Conservation (phyloP, 2,888 invertebrate genomes). For the Eudemis profundana region DNA sequence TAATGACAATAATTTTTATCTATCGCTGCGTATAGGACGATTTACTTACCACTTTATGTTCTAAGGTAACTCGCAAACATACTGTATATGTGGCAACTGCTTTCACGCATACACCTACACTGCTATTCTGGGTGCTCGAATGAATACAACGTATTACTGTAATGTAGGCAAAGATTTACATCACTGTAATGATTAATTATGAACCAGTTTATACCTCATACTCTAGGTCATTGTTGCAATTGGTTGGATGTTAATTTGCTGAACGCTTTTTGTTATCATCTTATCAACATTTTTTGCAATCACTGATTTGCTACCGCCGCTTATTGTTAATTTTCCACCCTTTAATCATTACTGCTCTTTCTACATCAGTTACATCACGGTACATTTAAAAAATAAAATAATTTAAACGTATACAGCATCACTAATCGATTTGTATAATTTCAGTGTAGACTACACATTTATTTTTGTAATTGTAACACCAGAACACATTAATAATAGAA, state of each 20-base stretch:
- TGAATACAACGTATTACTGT: conserved; percentile 14
- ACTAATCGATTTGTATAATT: neutral
- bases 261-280: conserved; percentile 29
- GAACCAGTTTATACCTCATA: neutral
- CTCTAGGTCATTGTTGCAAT: conserved; percentile 19
- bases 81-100: conserved; percentile 67
- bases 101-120: conserved; percentile 61
- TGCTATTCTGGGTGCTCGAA: conserved; percentile 47
- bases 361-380: conserved; percentile 7
- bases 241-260: conserved; percentile 32
- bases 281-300: conserved; percentile 34
- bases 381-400: neutral
- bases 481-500: conserved; percentile 8
- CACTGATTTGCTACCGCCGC: conserved; percentile 32
- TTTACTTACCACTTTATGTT: conserved; percentile 91
- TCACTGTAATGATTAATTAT: conserved; percentile 1
- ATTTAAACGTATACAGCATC: neutral
- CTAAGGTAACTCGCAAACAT: conserved; percentile 87
- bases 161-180: conserved; percentile 12
- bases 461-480: neutral
- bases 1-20: conserved; percentile 72
- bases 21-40: conserved; percentile 88
- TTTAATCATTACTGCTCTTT: neutral
- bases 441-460: neutral
- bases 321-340: conserved; percentile 23